Percentiles rank a stretch among this genome's conserved stretches.
Conservation (phyloP, 1,140 invertebrate species). For the Leptestheria dahalacensis region DNA sequence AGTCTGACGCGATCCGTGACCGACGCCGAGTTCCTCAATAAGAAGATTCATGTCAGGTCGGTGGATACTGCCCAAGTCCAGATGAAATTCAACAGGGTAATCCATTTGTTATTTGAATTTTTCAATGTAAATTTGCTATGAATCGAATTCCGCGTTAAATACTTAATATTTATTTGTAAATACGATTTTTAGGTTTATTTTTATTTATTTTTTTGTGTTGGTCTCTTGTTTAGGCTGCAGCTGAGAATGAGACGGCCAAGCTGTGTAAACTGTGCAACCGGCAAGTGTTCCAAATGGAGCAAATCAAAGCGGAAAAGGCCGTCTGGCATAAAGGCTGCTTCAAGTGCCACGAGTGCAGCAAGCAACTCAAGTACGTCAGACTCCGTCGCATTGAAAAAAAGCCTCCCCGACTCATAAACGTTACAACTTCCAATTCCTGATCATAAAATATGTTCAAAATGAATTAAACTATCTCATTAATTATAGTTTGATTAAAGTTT, state of each 20-base stretch:
- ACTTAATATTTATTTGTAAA: too few relatives aligned
- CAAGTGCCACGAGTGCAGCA: slow-evolving; percentile 72
- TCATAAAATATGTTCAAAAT: too few relatives aligned
- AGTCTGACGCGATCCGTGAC: background rate
- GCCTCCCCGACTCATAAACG: background rate
- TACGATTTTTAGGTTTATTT: too few relatives aligned
- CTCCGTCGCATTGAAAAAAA: too few relatives aligned
- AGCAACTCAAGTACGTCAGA: slow-evolving; percentile 62
- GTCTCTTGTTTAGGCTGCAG: slow-evolving; percentile 16
- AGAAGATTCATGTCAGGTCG: slow-evolving; percentile 40
- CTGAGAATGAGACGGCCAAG: slow-evolving; percentile 20
- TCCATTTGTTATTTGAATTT: slow-evolving; percentile 20
- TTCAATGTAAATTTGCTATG: too few relatives aligned
- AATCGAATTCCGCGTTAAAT: too few relatives aligned
- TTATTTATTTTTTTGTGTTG: slow-evolving; percentile 8
- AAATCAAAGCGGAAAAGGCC: slow-evolving; percentile 68
- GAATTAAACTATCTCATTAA: too few relatives aligned
- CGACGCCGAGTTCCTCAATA: background rate
- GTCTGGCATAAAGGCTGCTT: slow-evolving; percentile 87
- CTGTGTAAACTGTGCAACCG: slow-evolving; percentile 64
- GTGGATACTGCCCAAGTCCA: slow-evolving; percentile 48
- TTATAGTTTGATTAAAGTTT: too few relatives aligned
- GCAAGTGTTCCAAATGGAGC: slow-evolving; percentile 85
- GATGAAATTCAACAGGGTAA: slow-evolving; percentile 48
- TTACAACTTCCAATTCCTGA: too few relatives aligned